Evolutionary conservation across 2,797 vertebrate species (phyloP), one percentile per base, ranked within the genome.

Genomic region (Agapornis canus): DNA sequence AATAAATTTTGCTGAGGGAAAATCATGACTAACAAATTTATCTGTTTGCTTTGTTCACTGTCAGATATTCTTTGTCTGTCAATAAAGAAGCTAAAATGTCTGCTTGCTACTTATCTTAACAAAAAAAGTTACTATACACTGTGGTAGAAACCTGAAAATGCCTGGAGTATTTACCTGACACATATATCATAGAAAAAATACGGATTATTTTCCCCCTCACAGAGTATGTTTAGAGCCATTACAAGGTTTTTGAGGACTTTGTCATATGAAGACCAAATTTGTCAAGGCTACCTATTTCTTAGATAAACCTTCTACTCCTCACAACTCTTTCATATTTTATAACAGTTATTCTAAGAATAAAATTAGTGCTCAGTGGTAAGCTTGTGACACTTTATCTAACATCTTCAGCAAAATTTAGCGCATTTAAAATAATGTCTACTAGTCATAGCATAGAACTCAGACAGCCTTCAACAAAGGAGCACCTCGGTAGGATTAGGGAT

Each of bases 1-100:
- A 95, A 69, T 90, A 93, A 79, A 89, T 75, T 85, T 91, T 95
- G 77, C 94, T 88, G 57, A 83, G 19, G 65, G 52, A 60, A 85
- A 95, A 45, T 71, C 29, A 75, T 29, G 72, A 95, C 65, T 42
- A 93, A 85, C 9, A 90, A 73, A 82, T 83, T 83, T 65, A 20
- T 86, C 20, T 92, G 12, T 77, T 93, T 59, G 63, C 43, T 64
- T 94, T 59, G 13, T 14, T 86, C 5, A n/a, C 47, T 93, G 79
- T 88, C 61, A 75, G 66, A 64, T 63, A 49, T 37, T 19, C 10
- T 86, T 78, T 93, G 26, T 84, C 92, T 92, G 3, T 29, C 94
- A 71, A 47, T 64, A 77, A 75, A 64, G 71, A 73, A 76, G 39
- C 73, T 57, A 86, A 92, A 93, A 91, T 81, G 3, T 29, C 59